Evolutionary conservation across 1,140 invertebrate genomes (phyloP).

Genomic region (Ceratitis capitata): DNA sequence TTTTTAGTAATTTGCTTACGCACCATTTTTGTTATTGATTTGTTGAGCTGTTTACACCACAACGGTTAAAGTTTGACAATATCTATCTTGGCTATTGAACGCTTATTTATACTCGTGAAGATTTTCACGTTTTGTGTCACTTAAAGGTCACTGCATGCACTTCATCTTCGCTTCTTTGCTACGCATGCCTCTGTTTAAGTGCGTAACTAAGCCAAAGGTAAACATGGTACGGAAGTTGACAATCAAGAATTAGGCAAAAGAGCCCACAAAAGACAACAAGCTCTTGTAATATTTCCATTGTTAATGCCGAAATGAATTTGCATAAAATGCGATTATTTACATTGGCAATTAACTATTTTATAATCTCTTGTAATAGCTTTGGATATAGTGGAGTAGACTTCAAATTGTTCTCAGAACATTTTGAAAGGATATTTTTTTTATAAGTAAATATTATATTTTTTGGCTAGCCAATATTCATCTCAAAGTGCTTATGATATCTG

Average conservation of each 20-base stretch:
- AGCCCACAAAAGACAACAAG: background rate
- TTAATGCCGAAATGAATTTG: background rate
- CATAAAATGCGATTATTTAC: too few species aligned
- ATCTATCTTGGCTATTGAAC: background rate
- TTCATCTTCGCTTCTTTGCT: background rate
- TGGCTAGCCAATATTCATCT: too few species aligned
- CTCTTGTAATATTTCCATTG: background rate
- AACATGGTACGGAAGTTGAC: background rate
- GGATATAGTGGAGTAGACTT: too few species aligned
- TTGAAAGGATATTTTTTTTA: too few species aligned
- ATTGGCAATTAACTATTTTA: too few species aligned
- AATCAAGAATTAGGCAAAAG: background rate
- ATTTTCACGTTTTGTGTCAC: background rate
- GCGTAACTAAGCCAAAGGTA: background rate
- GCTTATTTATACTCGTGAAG: background rate
- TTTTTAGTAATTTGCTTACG: background rate
- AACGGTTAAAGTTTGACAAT: slow-evolving; percentile 21
- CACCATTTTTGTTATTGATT: slow-evolving; percentile 23
- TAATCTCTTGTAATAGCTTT: too few species aligned
- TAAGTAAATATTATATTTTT: too few species aligned
- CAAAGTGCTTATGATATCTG: too few species aligned
- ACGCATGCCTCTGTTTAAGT: background rate
- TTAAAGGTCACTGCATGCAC: background rate
- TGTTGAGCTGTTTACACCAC: background rate
- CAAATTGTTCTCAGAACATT: too few species aligned